These are phyloP conservation scores for Phalera bucephala DNA, from an alignment of 2,888 invertebrate genomes.

Conservation along the genomic window DNA sequence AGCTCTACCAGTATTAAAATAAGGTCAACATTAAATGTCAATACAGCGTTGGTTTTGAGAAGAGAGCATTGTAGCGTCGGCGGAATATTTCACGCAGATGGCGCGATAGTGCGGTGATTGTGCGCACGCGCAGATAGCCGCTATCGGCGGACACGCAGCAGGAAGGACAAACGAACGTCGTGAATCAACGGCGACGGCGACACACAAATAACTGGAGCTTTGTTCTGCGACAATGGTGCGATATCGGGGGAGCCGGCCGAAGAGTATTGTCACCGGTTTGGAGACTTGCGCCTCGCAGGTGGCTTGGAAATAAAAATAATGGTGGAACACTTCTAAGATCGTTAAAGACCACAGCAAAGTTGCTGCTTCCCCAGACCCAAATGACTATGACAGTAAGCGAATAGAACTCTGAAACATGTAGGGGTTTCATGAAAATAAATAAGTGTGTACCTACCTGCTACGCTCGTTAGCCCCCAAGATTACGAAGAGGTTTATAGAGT, in stretches of 20 bases:
- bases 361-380: too few species aligned
- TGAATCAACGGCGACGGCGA: constrained; percentile 58
- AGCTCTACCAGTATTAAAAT: constrained; percentile 15
- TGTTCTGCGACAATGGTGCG: constrained; percentile 41
- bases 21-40: constrained; percentile 6
- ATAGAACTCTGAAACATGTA: too few species aligned
- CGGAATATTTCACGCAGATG: constrained; percentile 78
- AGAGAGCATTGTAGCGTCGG: constrained; percentile 49
- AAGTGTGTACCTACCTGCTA: too few species aligned
- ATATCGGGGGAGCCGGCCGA: constrained; percentile 15
- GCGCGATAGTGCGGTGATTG: constrained; percentile 64
- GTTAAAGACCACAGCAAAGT: too few species aligned
- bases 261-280: not conserved
- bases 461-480: too few species aligned
- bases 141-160: constrained; percentile 52
- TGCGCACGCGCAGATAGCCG: constrained; percentile 60
- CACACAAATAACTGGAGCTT: constrained; percentile 43
- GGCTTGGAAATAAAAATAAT: too few species aligned
- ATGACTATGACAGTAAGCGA: too few species aligned
- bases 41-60: constrained; percentile 19
- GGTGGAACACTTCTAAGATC: too few species aligned
- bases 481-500: too few species aligned
- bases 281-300: too few species aligned
- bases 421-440: too few species aligned
- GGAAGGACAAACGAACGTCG: constrained; percentile 65